A percentile compares a stretch with the other conserved stretches of the same genome.
Evolutionary conservation across 2,113 vertebrate species (phyloP).

Genomic region (Piaya cayana): DNA sequence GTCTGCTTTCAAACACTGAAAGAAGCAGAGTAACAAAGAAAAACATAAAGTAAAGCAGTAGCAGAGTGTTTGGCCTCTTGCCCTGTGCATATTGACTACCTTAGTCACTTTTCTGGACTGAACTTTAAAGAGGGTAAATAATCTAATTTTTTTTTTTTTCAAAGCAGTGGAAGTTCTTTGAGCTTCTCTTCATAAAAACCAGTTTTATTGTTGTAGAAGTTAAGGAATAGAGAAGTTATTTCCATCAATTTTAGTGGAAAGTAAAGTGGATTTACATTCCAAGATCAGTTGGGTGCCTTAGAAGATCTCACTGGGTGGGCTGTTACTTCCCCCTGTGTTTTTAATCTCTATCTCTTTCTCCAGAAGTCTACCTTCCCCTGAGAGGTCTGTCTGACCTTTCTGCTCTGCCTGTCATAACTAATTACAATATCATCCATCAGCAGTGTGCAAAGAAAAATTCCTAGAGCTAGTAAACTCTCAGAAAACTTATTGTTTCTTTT

Average conservation of each 20-base stretch:
- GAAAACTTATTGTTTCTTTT: background rate
- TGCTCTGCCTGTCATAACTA: background rate
- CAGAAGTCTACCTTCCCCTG: background rate
- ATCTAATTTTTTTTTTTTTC: background rate
- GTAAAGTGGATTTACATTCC: conserved; percentile 19
- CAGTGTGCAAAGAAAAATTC: background rate
- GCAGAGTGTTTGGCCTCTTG: background rate
- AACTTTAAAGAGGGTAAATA: background rate
- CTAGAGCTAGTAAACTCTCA: background rate
- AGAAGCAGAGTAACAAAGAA: background rate
- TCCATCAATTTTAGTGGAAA: background rate
- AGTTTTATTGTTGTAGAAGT: background rate
- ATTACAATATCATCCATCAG: background rate
- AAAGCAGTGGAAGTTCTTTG: background rate
- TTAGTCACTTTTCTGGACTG: background rate
- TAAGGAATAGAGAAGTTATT: background rate
- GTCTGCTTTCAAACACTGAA: background rate
- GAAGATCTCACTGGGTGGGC: background rate
- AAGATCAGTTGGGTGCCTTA: conserved; percentile 11
- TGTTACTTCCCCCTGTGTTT: background rate
- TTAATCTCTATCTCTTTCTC: background rate
- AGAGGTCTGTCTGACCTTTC: background rate
- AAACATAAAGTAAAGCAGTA: background rate
- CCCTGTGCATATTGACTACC: background rate
- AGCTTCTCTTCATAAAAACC: background rate